Conservation (phyloP, 2,888 invertebrate species). For the Aspidiotus rigidus region DNA sequence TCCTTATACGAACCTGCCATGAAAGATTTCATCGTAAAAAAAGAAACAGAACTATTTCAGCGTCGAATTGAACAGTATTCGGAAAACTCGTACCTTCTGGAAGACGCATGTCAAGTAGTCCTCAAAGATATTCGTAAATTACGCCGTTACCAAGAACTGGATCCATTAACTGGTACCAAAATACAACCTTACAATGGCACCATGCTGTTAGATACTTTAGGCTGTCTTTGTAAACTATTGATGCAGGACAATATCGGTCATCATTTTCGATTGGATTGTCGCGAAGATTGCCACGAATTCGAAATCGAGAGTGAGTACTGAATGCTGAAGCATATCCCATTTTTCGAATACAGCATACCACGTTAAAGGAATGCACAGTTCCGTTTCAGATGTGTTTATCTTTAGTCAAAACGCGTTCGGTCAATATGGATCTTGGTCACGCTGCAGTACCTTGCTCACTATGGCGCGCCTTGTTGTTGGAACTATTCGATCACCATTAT, state of each 20-base stretch:
- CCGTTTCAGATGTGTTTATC: conserved; percentile 50
- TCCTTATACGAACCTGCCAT: conserved; percentile 9
- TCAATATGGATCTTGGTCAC: conserved; percentile 48
- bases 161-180: background rate
- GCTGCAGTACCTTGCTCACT: conserved; percentile 50
- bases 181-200: conserved; percentile 4
- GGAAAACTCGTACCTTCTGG: background rate
- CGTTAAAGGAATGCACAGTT: conserved; percentile 40
- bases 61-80: conserved; percentile 4
- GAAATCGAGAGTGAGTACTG: conserved; percentile 8
- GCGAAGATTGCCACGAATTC: background rate
- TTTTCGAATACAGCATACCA: background rate
- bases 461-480: conserved; percentile 49
- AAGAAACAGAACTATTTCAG: conserved; percentile 12
- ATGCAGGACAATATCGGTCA: background rate
- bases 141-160: background rate
- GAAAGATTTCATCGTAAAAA: conserved; percentile 3
- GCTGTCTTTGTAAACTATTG: background rate
- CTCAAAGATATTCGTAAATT: conserved; percentile 10
- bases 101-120: background rate
- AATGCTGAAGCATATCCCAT: background rate
- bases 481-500: conserved; percentile 48
- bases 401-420: conserved; percentile 49
- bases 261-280: conserved; percentile 8
- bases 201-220: background rate